A percentile compares a stretch with the other conserved stretches of the same genome.
These are phyloP conservation scores for Fulica atra DNA, from an alignment of 2,113 vertebrate genomes.

Conservation along the genomic window DNA sequence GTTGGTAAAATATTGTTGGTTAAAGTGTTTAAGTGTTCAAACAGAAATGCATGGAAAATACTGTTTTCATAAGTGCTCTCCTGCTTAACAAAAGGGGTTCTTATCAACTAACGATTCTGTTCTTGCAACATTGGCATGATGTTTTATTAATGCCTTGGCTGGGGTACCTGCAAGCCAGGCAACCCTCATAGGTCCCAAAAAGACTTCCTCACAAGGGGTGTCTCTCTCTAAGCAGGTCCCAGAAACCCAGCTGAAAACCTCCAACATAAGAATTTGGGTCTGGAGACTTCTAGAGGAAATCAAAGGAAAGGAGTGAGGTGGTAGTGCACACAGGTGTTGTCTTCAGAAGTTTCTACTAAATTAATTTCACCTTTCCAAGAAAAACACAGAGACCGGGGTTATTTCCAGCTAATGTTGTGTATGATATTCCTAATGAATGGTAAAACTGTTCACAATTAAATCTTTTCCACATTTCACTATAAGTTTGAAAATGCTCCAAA, in stretches of 20 bases:
- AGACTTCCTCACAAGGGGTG: background rate
- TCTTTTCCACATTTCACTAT: background rate
- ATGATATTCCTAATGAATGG: background rate
- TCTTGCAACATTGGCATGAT: background rate
- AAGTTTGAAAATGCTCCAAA: background rate
- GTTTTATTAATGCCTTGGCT: background rate
- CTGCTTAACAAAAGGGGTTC: background rate
- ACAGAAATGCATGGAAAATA: background rate
- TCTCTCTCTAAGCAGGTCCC: background rate
- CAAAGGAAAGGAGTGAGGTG: background rate
- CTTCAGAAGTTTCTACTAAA: background rate
- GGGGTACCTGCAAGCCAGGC: background rate
- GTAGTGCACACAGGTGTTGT: background rate
- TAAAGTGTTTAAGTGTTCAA: background rate
- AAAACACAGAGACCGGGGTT: background rate
- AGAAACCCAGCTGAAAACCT: background rate
- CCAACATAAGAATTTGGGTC: background rate
- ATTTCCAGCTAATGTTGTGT: background rate
- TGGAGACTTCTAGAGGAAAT: background rate
- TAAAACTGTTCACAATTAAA: background rate
- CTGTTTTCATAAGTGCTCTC: background rate
- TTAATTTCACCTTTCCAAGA: background rate
- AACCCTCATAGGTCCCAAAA: background rate
- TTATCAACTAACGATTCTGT: background rate
- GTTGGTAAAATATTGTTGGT: background rate